Conservation (phyloP, 2,113 vertebrate genomes). For the Pterocles orientalis region DNA sequence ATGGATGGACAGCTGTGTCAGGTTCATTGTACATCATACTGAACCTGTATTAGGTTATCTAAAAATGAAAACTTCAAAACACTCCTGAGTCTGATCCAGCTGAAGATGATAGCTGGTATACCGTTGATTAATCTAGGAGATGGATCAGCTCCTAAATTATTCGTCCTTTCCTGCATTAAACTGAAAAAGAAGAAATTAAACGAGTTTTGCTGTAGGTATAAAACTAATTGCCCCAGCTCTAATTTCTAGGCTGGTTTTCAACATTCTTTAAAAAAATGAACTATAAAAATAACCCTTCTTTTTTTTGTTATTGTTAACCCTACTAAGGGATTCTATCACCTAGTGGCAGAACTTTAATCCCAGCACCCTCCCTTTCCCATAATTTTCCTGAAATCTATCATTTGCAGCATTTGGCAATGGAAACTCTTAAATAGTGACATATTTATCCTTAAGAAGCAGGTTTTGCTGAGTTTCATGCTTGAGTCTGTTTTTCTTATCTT, state of each 20-base stretch:
- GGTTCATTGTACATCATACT: background rate
- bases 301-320: constrained; percentile 37
- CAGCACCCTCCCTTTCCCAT: background rate
- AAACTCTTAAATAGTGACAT: constrained; percentile 14
- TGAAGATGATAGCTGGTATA: background rate
- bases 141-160: background rate
- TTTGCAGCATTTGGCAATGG: constrained; percentile 49
- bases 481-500: constrained; percentile 79
- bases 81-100: background rate
- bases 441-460: constrained; percentile 75
- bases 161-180: background rate
- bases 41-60: background rate
- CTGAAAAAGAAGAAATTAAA: background rate
- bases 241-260: constrained; percentile 15
- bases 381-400: constrained; percentile 68
- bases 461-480: constrained; percentile 68
- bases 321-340: constrained; percentile 36
- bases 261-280: background rate
- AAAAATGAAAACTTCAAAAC: background rate
- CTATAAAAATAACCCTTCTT: constrained; percentile 14
- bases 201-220: constrained; percentile 19
- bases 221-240: constrained; percentile 29
- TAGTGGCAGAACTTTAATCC: constrained; percentile 27
- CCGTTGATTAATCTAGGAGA: background rate
- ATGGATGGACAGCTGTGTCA: background rate